These are phyloP conservation scores for Psettodes erumei DNA, from an alignment of 2,113 vertebrate genomes.

Conservation along the genomic window DNA sequence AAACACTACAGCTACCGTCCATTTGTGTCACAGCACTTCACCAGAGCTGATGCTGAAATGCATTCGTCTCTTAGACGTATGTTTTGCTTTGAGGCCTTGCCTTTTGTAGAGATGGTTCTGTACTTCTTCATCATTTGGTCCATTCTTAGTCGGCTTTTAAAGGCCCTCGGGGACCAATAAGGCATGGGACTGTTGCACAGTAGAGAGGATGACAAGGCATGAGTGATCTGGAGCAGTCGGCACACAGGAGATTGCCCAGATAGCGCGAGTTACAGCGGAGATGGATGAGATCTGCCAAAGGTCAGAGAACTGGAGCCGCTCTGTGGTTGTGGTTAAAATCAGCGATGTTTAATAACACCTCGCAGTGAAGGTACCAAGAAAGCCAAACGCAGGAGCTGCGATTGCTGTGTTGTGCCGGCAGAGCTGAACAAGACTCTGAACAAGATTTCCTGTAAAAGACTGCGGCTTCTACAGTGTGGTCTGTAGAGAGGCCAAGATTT, in stretches of 20 bases:
- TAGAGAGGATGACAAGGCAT: conserved; percentile 31
- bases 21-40: conserved; percentile 15
- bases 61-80: conserved; percentile 32
- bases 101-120: conserved; percentile 33
- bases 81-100: conserved; percentile 39
- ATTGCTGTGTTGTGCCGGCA: background rate
- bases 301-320: conserved; percentile 38
- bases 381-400: background rate
- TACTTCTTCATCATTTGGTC: conserved; percentile 28
- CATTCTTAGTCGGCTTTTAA: conserved; percentile 38
- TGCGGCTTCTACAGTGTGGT: background rate
- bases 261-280: conserved; percentile 8
- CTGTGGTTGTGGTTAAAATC: conserved; percentile 19
- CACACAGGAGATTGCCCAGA: conserved; percentile 24
- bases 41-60: conserved; percentile 17
- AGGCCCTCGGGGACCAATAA: conserved; percentile 51
- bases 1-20: background rate
- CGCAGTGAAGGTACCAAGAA: background rate
- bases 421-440: conserved; percentile 7
- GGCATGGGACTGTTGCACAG: conserved; percentile 27
- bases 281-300: conserved; percentile 53
- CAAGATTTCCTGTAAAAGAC: background rate
- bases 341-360: conserved; percentile 22
- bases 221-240: conserved; percentile 42
- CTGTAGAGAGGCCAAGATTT: background rate